Evolutionary conservation across 1,140 invertebrate species (phyloP).

Genomic region (Laupala kohalensis): DNA sequence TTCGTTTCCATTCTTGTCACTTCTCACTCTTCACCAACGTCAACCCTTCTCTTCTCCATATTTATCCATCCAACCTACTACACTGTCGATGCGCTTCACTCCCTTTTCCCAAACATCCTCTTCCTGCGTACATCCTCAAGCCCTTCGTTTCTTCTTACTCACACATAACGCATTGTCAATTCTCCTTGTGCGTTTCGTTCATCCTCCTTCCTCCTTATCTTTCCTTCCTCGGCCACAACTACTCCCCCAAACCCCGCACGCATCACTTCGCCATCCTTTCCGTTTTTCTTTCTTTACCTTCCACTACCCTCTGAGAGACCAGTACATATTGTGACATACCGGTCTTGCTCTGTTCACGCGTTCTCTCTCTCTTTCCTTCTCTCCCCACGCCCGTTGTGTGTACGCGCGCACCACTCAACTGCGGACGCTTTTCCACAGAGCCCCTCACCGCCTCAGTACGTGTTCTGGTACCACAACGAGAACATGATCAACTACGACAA

Average conservation of each 20-base stretch:
- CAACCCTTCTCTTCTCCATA: no score
- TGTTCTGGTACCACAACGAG: slow-evolving; percentile 34
- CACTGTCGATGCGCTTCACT: background rate
- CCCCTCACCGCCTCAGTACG: slow-evolving; percentile 29
- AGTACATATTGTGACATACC: no score
- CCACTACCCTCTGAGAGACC: background rate
- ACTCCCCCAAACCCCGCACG: background rate
- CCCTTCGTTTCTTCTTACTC: background rate
- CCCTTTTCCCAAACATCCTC: background rate
- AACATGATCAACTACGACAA: slow-evolving; percentile 30
- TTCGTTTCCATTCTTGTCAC: no score
- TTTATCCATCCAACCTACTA: background rate
- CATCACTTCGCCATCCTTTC: background rate
- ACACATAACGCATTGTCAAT: background rate
- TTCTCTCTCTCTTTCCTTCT: background rate
- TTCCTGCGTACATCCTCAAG: background rate
- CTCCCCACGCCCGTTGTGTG: background rate
- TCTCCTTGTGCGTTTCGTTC: background rate
- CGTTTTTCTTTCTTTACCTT: background rate
- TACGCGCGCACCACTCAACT: background rate
- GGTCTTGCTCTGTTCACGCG: no score
- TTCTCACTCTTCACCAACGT: no score
- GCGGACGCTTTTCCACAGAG: slow-evolving; percentile 22
- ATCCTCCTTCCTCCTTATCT: background rate
- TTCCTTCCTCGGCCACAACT: background rate